phyloP scores from a whole-genome alignment of 2,888 invertebrate genomes.

The Phaedon cochleariae region DNA sequence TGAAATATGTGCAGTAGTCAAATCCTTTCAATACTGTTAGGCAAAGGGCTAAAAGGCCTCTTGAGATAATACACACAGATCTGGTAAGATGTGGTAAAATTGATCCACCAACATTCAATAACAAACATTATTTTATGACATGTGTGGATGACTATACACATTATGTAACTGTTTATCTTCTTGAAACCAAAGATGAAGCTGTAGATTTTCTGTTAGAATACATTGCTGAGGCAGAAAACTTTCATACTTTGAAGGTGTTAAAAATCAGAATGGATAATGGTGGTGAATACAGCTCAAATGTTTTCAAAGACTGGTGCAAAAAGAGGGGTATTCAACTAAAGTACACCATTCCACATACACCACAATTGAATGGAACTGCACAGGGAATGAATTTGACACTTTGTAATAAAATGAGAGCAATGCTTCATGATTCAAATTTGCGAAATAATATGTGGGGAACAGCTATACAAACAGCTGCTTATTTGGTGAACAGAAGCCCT shows the following conservation, averaged over 20 bases:
- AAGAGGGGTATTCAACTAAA: neutral
- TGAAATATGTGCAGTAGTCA: neutral
- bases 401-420: constrained; percentile 5
- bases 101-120: neutral
- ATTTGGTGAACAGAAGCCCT: neutral
- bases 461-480: constrained; percentile 3
- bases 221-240: neutral
- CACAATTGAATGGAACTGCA: constrained; percentile 3
- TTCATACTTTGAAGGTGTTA: neutral
- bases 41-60: neutral
- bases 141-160: constrained; percentile 18
- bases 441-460: neutral
- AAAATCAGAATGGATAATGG: neutral
- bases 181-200: constrained; percentile 7
- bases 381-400: constrained; percentile 3
- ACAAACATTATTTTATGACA: constrained; percentile 18
- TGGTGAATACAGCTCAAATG: neutral
- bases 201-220: neutral
- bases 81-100: neutral
- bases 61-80: constrained; percentile 4
- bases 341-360: constrained; percentile 7
- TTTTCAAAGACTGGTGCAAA: neutral
- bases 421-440: neutral
- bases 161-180: constrained; percentile 5
- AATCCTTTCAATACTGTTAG: neutral